Percentiles rank a stretch among this genome's conserved stretches.
Evolutionary conservation across 2,888 invertebrate species (phyloP).

Genomic region (Ochlodes sylvanus): DNA sequence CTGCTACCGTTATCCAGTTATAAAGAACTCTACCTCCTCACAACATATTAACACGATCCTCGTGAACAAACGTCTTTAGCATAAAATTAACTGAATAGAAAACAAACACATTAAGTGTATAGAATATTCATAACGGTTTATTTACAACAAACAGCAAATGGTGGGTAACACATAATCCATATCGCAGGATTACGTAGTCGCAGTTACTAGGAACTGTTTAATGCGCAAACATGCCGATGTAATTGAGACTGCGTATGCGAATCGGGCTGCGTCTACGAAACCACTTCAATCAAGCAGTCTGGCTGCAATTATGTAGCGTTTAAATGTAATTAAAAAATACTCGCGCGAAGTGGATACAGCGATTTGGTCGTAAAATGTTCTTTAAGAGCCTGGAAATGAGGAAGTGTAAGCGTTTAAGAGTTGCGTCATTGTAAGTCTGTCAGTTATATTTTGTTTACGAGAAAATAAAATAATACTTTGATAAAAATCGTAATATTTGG

Average conservation of each 20-base stretch:
- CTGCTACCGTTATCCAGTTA: no score
- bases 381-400: neutral
- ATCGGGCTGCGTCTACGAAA: neutral
- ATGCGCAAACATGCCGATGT: slow-evolving; percentile 14
- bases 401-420: neutral
- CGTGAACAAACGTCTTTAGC: neutral
- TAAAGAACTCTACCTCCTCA: no score
- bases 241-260: slow-evolving; percentile 10
- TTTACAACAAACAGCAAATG: neutral
- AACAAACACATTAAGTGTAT: slow-evolving; percentile 1
- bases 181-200: slow-evolving; percentile 10
- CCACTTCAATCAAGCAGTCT: slow-evolving; percentile 22
- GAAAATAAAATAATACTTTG: no score
- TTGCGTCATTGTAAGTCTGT: neutral
- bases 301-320: slow-evolving; percentile 11
- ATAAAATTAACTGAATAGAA: slow-evolving; percentile 1
- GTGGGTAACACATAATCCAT: neutral
- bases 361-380: slow-evolving; percentile 9
- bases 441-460: no score
- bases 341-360: slow-evolving; percentile 1
- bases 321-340: slow-evolving; percentile 16
- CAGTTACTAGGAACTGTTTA: slow-evolving; percentile 2
- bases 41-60: neutral
- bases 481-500: no score
- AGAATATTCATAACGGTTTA: slow-evolving; percentile 5